Evolutionary conservation across 1,140 invertebrate species (phyloP).

Genomic region (Drosophila tropicalis): DNA sequence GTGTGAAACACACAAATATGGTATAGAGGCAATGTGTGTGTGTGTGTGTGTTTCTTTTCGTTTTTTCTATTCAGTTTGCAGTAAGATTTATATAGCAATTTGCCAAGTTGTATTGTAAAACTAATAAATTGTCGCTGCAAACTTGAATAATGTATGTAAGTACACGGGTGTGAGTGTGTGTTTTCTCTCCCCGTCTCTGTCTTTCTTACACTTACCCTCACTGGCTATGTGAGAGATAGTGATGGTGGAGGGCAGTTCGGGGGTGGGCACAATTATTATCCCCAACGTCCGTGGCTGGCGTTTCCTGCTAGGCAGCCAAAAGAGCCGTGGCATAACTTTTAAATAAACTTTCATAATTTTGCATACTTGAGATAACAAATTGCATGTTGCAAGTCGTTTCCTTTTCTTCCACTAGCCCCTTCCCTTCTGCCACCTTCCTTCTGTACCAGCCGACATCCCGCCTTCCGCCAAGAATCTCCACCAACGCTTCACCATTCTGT

Average conservation of each 20-base stretch:
- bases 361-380: slow-evolving; percentile 80
- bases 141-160: slow-evolving; percentile 65
- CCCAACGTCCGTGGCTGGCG: slow-evolving; percentile 48
- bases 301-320: slow-evolving; percentile 60
- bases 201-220: neutral
- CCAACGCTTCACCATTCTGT: neutral
- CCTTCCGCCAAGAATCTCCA: neutral
- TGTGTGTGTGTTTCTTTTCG: neutral
- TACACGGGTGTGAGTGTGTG: slow-evolving; percentile 13
- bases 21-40: too few species aligned
- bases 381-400: slow-evolving; percentile 73
- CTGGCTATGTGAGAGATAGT: slow-evolving; percentile 29
- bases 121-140: slow-evolving; percentile 77
- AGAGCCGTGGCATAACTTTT: slow-evolving; percentile 72
- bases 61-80: slow-evolving; percentile 14
- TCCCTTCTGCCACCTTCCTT: neutral
- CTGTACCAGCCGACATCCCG: neutral
- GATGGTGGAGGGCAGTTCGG: slow-evolving; percentile 23
- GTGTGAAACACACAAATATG: too few species aligned
- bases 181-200: slow-evolving; percentile 11
- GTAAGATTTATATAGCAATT: slow-evolving; percentile 73
- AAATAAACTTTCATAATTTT: slow-evolving; percentile 80
- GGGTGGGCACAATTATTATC: slow-evolving; percentile 71
- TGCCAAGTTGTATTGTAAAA: slow-evolving; percentile 78
- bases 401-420: slow-evolving; percentile 19